These are phyloP conservation scores for Ictidomys tridecemlineatus DNA, from an alignment of 2,113 vertebrate species.

Conservation along the genomic window DNA sequence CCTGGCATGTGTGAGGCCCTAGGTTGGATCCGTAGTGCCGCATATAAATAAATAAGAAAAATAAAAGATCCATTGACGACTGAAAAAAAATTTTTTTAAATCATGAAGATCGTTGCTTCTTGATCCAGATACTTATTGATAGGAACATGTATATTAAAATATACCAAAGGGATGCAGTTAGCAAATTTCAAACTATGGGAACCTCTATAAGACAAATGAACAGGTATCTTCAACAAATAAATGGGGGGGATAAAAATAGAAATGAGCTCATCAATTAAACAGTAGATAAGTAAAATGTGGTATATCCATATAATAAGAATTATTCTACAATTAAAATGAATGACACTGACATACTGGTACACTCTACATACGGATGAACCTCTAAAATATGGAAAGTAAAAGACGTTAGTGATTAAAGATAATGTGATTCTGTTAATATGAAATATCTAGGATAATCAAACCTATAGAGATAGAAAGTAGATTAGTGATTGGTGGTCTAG, in stretches of 20 bases:
- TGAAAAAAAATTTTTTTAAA: not conserved
- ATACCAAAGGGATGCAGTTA: not conserved
- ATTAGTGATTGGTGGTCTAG: not conserved
- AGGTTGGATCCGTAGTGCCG: too few species aligned
- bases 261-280: not conserved
- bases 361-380: not conserved
- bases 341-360: not conserved
- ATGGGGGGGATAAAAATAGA: conserved; percentile 1
- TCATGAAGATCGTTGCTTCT: not conserved
- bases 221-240: not conserved
- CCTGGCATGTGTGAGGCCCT: too few species aligned
- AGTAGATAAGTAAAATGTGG: not conserved
- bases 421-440: not conserved
- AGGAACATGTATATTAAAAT: not conserved
- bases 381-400: conserved; percentile 12
- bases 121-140: not conserved
- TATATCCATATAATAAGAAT: not conserved
- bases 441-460: not conserved
- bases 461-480: not conserved
- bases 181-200: not conserved
- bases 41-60: too few species aligned
- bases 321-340: not conserved
- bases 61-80: too few species aligned
- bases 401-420: conserved; percentile 20
- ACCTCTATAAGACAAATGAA: conserved; percentile 20